Evolutionary conservation across 2,888 invertebrate species (phyloP).

Genomic region (Macrophya alboannulata): DNA sequence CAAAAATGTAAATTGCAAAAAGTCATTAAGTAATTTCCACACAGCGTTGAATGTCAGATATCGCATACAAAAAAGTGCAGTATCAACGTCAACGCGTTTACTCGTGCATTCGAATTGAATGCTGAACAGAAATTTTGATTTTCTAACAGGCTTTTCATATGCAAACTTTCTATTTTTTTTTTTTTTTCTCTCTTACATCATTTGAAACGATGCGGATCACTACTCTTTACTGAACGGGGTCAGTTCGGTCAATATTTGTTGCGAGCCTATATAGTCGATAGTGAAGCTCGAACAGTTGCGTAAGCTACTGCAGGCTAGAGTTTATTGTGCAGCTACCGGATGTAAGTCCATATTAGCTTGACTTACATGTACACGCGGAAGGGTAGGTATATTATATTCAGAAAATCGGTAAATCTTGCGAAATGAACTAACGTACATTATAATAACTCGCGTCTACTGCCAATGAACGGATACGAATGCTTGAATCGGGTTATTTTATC

Average conservation of each 20-base stretch:
- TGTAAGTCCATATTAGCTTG: conserved; percentile 3
- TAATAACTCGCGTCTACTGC: not conserved
- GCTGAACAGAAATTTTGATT: not conserved
- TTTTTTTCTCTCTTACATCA: not conserved
- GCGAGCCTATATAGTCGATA: not conserved
- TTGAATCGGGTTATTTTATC: not conserved
- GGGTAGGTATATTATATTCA: not conserved
- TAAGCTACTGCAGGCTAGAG: not conserved
- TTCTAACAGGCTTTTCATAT: not conserved
- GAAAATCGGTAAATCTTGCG: not conserved
- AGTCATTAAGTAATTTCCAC: not conserved
- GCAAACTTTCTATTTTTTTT: not conserved
- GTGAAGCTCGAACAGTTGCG: conserved; percentile 12
- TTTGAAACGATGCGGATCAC: not conserved
- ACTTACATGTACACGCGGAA: not conserved
- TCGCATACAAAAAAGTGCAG: not conserved
- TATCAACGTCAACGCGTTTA: not conserved
- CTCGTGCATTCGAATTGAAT: not conserved
- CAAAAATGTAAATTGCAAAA: not conserved
- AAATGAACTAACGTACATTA: too few relatives aligned
- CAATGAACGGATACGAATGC: not conserved
- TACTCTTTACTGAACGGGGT: not conserved
- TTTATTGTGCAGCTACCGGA: not conserved
- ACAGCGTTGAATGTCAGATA: not conserved
- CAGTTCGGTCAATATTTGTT: conserved; percentile 23